Evolutionary conservation across 2,797 vertebrate species (phyloP).

Genomic region (Phylloscopus collybita): DNA sequence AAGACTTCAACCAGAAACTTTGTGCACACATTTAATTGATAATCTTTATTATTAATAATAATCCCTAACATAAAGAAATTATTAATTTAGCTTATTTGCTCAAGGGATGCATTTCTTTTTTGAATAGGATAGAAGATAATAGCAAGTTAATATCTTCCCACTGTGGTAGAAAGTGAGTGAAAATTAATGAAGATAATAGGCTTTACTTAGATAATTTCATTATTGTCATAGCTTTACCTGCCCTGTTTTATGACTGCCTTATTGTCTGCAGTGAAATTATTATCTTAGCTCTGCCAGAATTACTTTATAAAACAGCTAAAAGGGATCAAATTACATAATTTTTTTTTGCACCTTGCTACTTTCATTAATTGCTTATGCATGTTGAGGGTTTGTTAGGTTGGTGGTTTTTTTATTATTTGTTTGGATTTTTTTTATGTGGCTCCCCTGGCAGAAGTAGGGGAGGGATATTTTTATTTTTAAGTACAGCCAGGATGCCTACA

Average conservation of each 20-base stretch:
- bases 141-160: slow-evolving; percentile 61
- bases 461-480: not conserved
- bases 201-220: slow-evolving; percentile 53
- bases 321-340: not conserved
- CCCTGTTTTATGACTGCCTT: slow-evolving; percentile 9
- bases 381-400: rapidly evolving
- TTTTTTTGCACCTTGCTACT: not conserved
- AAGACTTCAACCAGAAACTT: not conserved
- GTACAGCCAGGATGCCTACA: not conserved
- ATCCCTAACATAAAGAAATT: slow-evolving; percentile 24
- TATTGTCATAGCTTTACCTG: slow-evolving; percentile 53
- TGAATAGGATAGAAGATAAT: slow-evolving; percentile 40
- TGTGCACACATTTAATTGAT: slow-evolving; percentile 4
- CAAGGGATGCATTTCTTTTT: slow-evolving; percentile 41
- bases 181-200: slow-evolving; percentile 71
- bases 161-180: slow-evolving; percentile 50
- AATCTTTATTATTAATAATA: slow-evolving; percentile 24
- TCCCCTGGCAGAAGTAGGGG: not conserved
- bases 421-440: rapidly evolving
- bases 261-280: slow-evolving; percentile 33
- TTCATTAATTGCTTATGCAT: not conserved
- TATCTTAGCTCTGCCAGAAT: not conserved
- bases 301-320: slow-evolving; percentile 27
- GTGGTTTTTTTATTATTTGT: not conserved
- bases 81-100: slow-evolving; percentile 49